These are phyloP conservation scores for Oncorhynchus gorbuscha DNA, from an alignment of 2,113 vertebrate genomes.

Conservation along the genomic window DNA sequence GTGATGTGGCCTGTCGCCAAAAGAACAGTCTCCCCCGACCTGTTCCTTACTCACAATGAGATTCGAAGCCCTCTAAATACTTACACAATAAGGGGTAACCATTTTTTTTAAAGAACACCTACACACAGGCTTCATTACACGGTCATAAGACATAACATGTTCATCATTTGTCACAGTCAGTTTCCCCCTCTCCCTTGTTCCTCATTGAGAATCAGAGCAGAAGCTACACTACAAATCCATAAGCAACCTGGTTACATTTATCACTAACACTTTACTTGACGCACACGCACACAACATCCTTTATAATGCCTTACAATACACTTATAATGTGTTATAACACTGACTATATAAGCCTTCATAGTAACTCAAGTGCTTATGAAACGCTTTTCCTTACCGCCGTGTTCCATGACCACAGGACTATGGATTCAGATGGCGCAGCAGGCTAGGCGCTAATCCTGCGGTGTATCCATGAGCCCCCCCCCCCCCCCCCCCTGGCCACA, in stretches of 20 bases:
- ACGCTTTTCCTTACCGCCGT: background rate
- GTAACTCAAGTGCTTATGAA: too few species aligned
- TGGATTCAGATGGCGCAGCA: background rate
- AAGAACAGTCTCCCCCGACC: background rate
- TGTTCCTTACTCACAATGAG: background rate
- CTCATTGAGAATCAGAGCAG: background rate
- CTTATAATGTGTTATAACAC: too few species aligned
- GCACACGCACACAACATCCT: too few species aligned
- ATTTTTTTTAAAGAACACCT: too few species aligned
- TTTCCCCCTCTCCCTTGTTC: background rate
- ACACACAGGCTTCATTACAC: too few species aligned
- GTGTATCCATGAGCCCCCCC: constrained; percentile 20
- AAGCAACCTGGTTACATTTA: too few species aligned
- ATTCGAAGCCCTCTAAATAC: background rate
- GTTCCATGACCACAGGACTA: background rate
- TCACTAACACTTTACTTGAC: too few species aligned
- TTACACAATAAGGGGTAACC: constrained; percentile 4
- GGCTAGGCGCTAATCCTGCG: constrained; percentile 22
- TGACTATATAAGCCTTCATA: too few species aligned
- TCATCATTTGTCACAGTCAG: background rate
- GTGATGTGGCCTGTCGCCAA: background rate
- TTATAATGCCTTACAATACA: too few species aligned
- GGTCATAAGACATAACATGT: too few species aligned
- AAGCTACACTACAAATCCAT: too few species aligned
- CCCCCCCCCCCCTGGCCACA: constrained; percentile 5